These are phyloP conservation scores for Lordiphosa mommai DNA, from an alignment of 1,140 invertebrate genomes.

Conservation along the genomic window DNA sequence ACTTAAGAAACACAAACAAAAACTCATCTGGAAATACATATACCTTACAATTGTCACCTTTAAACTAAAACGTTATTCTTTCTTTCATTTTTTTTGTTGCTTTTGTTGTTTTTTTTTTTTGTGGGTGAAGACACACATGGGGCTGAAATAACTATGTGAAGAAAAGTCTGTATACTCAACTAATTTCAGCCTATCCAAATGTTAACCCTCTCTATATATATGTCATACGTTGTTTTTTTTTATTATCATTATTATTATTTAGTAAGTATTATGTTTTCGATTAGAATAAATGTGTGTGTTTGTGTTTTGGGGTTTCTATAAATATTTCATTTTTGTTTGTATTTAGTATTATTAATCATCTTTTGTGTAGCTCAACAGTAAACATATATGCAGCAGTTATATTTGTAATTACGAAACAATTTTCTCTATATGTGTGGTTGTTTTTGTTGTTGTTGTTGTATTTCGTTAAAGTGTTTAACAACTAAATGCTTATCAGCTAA, in stretches of 20 bases:
- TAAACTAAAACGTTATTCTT: slow-evolving; percentile 8
- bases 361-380: slow-evolving; percentile 57
- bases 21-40: slow-evolving; percentile 22
- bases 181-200: too few species aligned
- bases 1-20: slow-evolving; percentile 59
- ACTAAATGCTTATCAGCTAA: slow-evolving; percentile 64
- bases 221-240: slow-evolving; percentile 3
- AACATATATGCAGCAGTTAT: slow-evolving; percentile 72
- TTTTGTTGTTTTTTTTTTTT: slow-evolving; percentile 9
- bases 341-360: too few species aligned
- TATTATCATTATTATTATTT: slow-evolving; percentile 5
- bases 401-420: slow-evolving; percentile 36
- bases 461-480: slow-evolving; percentile 45
- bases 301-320: slow-evolving; percentile 22
- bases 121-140: too few species aligned
- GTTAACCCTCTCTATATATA: too few species aligned
- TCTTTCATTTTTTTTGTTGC: slow-evolving; percentile 4
- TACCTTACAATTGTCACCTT: slow-evolving; percentile 6
- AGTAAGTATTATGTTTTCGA: slow-evolving; percentile 7
- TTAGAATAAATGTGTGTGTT: neutral
- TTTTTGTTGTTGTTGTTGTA: slow-evolving; percentile 18
- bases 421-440: slow-evolving; percentile 12
- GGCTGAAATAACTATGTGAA: slow-evolving; percentile 28
- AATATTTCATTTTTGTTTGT: slow-evolving; percentile 2
- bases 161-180: too few species aligned